Evolutionary conservation across 2,888 invertebrate species (phyloP).

Genomic region (Capitulum mitella): DNA sequence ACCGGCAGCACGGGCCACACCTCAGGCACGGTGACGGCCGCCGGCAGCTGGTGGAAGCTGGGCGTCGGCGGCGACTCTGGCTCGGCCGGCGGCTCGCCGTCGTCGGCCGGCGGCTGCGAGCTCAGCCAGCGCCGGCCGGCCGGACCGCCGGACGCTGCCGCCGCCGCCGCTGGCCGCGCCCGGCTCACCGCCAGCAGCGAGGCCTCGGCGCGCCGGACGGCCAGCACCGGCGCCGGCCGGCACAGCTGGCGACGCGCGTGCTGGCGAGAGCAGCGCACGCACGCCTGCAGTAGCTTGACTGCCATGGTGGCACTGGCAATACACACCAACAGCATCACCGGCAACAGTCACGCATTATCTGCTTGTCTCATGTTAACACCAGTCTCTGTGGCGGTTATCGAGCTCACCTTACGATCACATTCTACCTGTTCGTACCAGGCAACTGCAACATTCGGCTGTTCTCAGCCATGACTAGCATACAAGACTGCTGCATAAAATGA

Average conservation of each 20-base stretch:
- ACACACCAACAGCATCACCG: too few species aligned
- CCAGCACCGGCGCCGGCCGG: background rate
- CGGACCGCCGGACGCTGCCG: background rate
- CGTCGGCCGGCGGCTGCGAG: slow-evolving; percentile 13
- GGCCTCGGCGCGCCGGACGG: background rate
- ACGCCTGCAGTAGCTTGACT: background rate
- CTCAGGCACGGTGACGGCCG: slow-evolving; percentile 88
- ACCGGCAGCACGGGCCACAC: slow-evolving; percentile 94
- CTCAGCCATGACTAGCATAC: too few species aligned
- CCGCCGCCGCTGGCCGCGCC: background rate
- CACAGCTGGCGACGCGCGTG: background rate
- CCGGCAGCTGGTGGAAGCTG: slow-evolving; percentile 52
- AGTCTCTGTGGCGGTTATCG: too few species aligned
- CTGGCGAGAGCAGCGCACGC: background rate
- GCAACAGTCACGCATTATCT: too few species aligned
- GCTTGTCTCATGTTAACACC: too few species aligned
- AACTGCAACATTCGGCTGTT: too few species aligned
- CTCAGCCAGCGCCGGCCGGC: slow-evolving; percentile 23
- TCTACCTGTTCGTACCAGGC: too few species aligned
- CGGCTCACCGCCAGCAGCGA: background rate
- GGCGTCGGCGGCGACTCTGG: background rate
- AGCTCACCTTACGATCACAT: too few species aligned
- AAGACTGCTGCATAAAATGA: too few species aligned
- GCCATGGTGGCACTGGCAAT: background rate
- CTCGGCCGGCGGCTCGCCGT: background rate